A percentile compares a stretch with the other conserved stretches of the same genome.
phyloP scores from a whole-genome alignment of 2,113 vertebrate species.

The Aleadryas rufinucha region DNA sequence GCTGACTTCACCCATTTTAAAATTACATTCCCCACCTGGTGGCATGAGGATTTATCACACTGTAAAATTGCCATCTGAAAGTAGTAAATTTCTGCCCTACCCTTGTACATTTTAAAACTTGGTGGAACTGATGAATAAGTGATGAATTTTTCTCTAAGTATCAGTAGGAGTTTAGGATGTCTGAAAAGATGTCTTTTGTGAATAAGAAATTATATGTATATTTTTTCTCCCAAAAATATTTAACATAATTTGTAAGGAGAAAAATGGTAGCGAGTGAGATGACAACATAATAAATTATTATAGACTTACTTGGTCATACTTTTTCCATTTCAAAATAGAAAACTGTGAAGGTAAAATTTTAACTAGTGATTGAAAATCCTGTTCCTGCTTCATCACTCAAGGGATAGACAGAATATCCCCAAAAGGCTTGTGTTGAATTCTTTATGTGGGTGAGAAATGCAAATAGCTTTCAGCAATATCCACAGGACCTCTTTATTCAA shows the following conservation, averaged over 20 bases:
- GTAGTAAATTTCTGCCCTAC: not conserved
- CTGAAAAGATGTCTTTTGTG: not conserved
- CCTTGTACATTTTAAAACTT: not conserved
- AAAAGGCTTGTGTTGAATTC: not conserved
- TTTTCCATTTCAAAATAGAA: not conserved
- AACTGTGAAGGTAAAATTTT: not conserved
- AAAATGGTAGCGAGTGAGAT: not conserved
- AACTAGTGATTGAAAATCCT: not conserved
- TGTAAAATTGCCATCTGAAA: not conserved
- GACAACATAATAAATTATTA: not conserved
- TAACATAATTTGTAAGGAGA: not conserved
- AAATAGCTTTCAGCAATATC: not conserved
- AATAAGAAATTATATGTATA: not conserved
- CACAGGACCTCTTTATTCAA: not conserved
- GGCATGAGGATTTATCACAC: not conserved
- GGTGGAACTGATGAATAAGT: not conserved
- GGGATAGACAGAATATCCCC: not conserved
- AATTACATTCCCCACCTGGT: not conserved
- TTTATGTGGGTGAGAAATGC: constrained; percentile 22
- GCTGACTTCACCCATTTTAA: not conserved
- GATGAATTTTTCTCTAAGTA: not conserved
- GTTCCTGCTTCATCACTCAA: not conserved
- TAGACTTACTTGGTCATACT: not conserved
- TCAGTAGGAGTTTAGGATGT: not conserved
- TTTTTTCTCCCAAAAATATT: not conserved